A percentile compares a stretch with the other conserved stretches of the same genome.
Conservation (phyloP, 2,113 vertebrate genomes). For the Sciurus niger region DNA sequence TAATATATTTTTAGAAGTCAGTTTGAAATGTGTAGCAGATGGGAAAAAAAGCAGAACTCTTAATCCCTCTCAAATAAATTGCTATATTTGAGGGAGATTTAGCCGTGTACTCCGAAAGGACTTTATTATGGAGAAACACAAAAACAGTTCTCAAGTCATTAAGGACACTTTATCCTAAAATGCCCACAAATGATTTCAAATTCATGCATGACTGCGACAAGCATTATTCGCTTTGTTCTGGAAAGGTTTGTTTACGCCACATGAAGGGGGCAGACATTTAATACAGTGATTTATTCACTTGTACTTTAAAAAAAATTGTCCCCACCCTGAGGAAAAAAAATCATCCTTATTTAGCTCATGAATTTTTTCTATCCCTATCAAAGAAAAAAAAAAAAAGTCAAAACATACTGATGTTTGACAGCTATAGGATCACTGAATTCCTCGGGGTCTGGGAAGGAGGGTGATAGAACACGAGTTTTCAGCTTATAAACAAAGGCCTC, state of each 20-base stretch:
- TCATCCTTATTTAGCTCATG: not conserved
- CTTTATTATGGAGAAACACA: slow-evolving; percentile 27
- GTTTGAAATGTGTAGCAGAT: slow-evolving; percentile 55
- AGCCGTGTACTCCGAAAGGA: not conserved
- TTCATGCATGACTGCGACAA: not conserved
- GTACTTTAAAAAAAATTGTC: not conserved
- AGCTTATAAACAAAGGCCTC: not conserved
- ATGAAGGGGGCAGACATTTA: not conserved
- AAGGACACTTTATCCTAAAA: slow-evolving; percentile 31
- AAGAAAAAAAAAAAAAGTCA: not conserved
- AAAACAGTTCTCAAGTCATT: slow-evolving; percentile 23
- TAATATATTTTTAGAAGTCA: slow-evolving; percentile 40
- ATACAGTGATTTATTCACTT: not conserved
- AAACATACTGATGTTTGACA: not conserved
- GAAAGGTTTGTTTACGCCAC: not conserved
- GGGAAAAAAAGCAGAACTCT: slow-evolving; percentile 60
- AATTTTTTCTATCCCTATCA: not conserved
- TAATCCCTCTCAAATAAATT: slow-evolving; percentile 20
- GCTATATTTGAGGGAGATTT: slow-evolving; percentile 48
- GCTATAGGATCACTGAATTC: not conserved
- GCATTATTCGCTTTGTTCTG: not conserved
- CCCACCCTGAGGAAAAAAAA: not conserved
- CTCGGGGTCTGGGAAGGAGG: not conserved
- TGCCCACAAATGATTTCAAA: slow-evolving; percentile 16
- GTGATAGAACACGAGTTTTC: not conserved